Conservation (phyloP, 2,797 vertebrate genomes). For the Sibirionetta formosa region DNA sequence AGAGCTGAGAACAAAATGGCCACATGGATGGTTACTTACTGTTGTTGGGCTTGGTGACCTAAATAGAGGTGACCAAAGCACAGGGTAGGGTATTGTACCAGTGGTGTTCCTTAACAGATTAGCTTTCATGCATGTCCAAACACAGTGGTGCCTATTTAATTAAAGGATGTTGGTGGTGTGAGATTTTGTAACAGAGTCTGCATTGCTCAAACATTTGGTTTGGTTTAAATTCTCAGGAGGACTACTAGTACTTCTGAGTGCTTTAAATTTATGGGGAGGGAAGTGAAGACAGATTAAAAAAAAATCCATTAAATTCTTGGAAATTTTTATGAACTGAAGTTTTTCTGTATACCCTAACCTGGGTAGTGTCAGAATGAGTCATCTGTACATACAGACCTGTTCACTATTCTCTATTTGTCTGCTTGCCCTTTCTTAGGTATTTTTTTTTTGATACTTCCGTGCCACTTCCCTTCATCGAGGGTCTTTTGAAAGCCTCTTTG, state of each 20-base stretch:
- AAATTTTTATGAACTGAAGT: conserved; percentile 17
- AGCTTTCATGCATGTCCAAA: not conserved
- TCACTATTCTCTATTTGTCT: conserved; percentile 7
- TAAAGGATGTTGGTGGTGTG: conserved; percentile 18
- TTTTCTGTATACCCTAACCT: conserved; percentile 28
- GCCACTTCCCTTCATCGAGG: not conserved
- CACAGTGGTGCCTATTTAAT: not conserved
- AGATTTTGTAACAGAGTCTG: conserved; percentile 22
- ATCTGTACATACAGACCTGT: not conserved
- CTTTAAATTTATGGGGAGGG: conserved; percentile 27
- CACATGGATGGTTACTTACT: not conserved
- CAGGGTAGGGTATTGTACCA: not conserved
- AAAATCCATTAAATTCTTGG: conserved; percentile 47
- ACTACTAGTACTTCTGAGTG: conserved; percentile 14
- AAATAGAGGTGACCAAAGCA: not conserved
- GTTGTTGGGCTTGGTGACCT: not conserved
- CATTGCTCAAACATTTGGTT: conserved; percentile 46
- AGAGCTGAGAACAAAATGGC: not conserved
- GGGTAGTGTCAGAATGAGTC: not conserved
- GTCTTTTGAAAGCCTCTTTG: conserved; percentile 27
- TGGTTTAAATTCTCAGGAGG: conserved; percentile 40
- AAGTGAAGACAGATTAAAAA: not conserved
- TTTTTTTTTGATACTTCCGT: not conserved
- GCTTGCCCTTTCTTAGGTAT: not conserved
- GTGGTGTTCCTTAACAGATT: not conserved